Base-by-base conservation (phyloP, 2,797 vertebrate species). In the Ambastaia sidthimunki region DNA sequence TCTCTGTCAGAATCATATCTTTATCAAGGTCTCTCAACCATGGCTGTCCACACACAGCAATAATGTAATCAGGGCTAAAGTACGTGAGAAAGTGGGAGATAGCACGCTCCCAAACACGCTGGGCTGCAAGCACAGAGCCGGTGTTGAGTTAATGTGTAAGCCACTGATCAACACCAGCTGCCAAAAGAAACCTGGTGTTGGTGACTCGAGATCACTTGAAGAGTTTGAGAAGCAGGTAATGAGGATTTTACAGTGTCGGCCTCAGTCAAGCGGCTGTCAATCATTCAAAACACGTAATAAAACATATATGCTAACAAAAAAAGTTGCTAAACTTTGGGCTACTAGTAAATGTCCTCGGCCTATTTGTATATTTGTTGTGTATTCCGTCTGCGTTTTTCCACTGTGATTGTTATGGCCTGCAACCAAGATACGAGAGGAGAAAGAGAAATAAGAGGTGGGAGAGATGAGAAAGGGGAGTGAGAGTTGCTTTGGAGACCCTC, bases 81-180 rank as follows among this genome's bases (percentile, higher is more conserved):
- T 95, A 94, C 95, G 93, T 96, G 96, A 94, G 95, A 97, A 97
- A 94, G 90, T 89, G 89, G 41, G 87, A 94, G 94, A 94, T 94
- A 93, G 84, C 78, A 89, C 70, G 78, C 92, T 96, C 94, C 90
- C 96, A 95, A 94, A 93, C 93, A 92, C 83, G 90, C 91, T 89
- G 88, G 80, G 87, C 90, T 81, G 84, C 91, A 93, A 94, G 96
- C 92, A 89, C 83, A 80, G 87, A 81, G 90, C 87, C 87, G 87
- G 90, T 76, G 91, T 89, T 92, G 90, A 88, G 89, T 92, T 93
- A 95, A 95, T 93, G 90, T 80, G 89, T 93, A 92, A 93, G 80
- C 89, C 77, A 90, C 90, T 91, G 86, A 69, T 87, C 80, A 85
- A 80, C 34, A 34, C 74, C 19, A 62, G 80, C 59, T 68, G 79